A percentile compares a stretch with the other conserved stretches of the same genome.
phyloP scores from a whole-genome alignment of 2,888 invertebrate genomes.

The Tridacna crocea region DNA sequence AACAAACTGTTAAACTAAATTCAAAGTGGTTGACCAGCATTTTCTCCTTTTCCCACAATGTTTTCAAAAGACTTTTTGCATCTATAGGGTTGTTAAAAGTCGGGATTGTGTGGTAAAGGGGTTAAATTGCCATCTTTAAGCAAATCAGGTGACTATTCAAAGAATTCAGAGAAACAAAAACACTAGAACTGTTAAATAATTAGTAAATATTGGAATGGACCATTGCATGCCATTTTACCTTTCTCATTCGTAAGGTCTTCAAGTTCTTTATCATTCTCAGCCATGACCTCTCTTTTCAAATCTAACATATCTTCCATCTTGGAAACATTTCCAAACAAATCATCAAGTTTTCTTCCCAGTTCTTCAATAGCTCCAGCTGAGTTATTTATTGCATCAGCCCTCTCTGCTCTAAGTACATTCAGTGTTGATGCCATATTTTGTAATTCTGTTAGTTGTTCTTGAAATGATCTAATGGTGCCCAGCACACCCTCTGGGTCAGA shows the following conservation, averaged over 20 bases:
- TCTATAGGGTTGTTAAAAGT: no score
- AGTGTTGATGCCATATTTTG: constrained; percentile 16
- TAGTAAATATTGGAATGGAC: no score
- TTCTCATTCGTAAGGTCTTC: constrained; percentile 54
- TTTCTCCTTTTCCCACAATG: no score
- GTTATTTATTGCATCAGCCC: background rate
- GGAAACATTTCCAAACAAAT: constrained; percentile 33
- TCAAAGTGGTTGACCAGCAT: no score
- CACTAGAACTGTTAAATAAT: no score
- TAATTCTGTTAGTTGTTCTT: constrained; percentile 35
- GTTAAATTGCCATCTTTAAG: no score
- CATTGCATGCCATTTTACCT: constrained; percentile 19
- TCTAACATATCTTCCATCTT: constrained; percentile 19
- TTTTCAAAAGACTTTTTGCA: no score
- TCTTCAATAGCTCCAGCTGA: background rate
- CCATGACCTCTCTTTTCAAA: constrained; percentile 4
- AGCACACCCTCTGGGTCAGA: constrained; percentile 56
- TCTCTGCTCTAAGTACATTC: background rate
- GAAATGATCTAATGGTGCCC: constrained; percentile 42
- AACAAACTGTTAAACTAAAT: no score
- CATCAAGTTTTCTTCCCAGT: constrained; percentile 30
- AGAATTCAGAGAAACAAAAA: no score
- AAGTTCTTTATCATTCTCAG: constrained; percentile 21
- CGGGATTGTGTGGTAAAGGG: no score
- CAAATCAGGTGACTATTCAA: no score